A percentile compares a stretch with the other conserved stretches of the same genome.
Evolutionary conservation across 2,113 vertebrate genomes (phyloP).

Genomic region (Oreotragus oreotragus): DNA sequence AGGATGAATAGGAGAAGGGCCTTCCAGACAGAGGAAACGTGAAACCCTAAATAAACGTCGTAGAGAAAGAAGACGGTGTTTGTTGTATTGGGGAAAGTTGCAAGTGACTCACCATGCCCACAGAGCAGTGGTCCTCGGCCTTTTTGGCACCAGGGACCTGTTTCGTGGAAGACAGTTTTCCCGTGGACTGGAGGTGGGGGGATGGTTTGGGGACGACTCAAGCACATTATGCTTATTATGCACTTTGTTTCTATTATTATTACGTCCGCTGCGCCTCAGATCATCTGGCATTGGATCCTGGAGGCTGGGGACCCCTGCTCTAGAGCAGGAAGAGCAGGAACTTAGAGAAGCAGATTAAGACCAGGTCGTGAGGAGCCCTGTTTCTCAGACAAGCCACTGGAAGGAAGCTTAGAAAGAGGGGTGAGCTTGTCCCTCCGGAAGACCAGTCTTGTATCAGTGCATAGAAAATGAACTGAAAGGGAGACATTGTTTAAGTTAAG

Average conservation of each 20-base stretch:
- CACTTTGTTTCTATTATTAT: not conserved
- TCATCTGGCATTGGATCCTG: not conserved
- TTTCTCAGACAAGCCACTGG: not conserved
- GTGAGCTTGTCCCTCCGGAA: not conserved
- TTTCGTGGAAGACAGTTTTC: not conserved
- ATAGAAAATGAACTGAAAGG: not conserved
- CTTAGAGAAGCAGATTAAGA: not conserved
- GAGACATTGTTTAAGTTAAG: not conserved
- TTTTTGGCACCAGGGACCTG: not conserved
- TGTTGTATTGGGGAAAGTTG: not conserved
- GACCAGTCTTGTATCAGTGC: fast-evolving
- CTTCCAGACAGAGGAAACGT: not conserved
- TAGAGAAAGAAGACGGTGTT: not conserved
- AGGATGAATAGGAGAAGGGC: not conserved
- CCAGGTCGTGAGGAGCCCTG: not conserved
- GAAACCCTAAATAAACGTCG: fast-evolving
- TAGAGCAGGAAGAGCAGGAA: not conserved
- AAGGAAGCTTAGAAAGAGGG: not conserved
- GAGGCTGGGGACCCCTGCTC: not conserved
- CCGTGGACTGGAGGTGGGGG: not conserved
- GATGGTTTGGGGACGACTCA: not conserved
- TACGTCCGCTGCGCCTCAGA: not conserved
- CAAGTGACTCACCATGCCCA: no score
- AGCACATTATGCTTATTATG: not conserved
- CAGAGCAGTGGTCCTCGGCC: not conserved